phyloP scores from a whole-genome alignment of 1,140 invertebrate genomes.

The Patella vulgata region DNA sequence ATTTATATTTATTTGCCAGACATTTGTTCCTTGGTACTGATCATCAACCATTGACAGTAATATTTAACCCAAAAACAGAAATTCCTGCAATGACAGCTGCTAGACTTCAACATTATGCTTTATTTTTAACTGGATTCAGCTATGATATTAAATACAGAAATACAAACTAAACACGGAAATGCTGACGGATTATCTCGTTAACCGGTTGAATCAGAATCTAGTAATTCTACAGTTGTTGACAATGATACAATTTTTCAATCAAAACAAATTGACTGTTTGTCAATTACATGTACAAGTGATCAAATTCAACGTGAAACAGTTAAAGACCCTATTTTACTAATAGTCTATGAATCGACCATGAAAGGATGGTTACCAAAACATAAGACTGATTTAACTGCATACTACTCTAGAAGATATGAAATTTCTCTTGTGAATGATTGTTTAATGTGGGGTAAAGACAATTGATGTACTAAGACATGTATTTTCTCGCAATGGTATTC shows the following conservation, averaged over 20 bases:
- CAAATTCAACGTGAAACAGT: constrained; percentile 1
- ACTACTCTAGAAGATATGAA: constrained; percentile 15
- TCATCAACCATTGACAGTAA: constrained; percentile 65
- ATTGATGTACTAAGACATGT: constrained; percentile 19
- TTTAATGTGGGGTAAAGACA: constrained; percentile 31
- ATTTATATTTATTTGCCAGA: constrained; percentile 60
- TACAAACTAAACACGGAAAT: constrained; percentile 43
- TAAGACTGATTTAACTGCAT: constrained; percentile 10
- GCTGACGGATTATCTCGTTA: constrained; percentile 19
- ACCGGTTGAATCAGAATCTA: constrained; percentile 10
- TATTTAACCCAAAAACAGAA: constrained; percentile 61
- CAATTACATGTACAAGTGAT: constrained; percentile 2
- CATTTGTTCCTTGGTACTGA: constrained; percentile 67
- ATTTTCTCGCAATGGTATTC: constrained; percentile 64
- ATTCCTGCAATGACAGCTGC: constrained; percentile 28
- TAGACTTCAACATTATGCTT: constrained; percentile 57
- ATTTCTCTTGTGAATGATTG: constrained; percentile 25
- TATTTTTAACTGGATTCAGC: constrained; percentile 9
- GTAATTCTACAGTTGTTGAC: not conserved
- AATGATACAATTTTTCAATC: not conserved
- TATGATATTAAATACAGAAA: constrained; percentile 36
- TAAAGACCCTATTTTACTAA: constrained; percentile 1
- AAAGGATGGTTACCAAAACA: not conserved
- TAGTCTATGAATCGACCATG: not conserved
- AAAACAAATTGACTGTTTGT: constrained; percentile 14